phyloP scores from a whole-genome alignment of 2,888 invertebrate species.

The Aleiodes testaceus region DNA sequence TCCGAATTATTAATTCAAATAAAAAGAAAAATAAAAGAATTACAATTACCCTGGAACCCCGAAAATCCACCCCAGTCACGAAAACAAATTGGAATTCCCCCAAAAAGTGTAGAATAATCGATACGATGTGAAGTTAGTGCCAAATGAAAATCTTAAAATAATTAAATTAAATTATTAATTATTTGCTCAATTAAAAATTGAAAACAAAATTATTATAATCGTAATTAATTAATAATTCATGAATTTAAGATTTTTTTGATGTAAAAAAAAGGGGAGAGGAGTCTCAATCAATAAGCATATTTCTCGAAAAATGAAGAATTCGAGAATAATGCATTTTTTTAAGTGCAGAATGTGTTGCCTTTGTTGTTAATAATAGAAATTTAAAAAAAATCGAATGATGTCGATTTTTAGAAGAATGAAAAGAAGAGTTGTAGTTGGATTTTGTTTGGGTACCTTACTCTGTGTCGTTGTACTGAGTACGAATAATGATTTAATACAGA shows the following conservation, averaged over 20 bases:
- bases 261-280: too few relatives aligned
- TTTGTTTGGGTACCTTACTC: constrained; percentile 56
- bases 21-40: too few relatives aligned
- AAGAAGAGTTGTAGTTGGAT: constrained; percentile 56
- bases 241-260: too few relatives aligned
- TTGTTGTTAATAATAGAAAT: neutral
- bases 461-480: constrained; percentile 58
- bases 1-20: too few relatives aligned
- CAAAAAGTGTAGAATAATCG: neutral
- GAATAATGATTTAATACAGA: constrained; percentile 55
- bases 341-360: neutral
- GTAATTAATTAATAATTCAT: too few relatives aligned
- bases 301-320: too few relatives aligned
- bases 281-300: too few relatives aligned
- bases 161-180: neutral
- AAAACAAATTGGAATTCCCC: neutral
- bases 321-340: neutral
- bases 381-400: neutral
- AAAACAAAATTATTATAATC: too few relatives aligned
- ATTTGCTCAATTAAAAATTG: neutral
- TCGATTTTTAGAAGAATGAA: constrained; percentile 53
- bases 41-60: too few relatives aligned
- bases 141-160: neutral
- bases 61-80: neutral
- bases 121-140: neutral